These are phyloP conservation scores for Silurus lanzhouensis DNA, from an alignment of 2,797 vertebrate species.

Conservation along the genomic window DNA sequence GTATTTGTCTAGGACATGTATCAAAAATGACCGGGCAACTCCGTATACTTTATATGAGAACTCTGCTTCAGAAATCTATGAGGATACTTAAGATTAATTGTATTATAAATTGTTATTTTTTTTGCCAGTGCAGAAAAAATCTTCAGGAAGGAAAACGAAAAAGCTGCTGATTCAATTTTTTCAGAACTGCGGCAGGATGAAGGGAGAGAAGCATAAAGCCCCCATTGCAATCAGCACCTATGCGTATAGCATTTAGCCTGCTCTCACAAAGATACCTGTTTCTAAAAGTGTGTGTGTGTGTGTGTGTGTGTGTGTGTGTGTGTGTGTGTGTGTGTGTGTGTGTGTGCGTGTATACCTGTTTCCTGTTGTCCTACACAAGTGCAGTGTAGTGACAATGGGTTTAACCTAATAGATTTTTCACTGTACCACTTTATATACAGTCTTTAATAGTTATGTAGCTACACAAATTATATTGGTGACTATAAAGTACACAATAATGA, in stretches of 20 bases:
- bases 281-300: too few relatives aligned
- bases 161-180: not conserved
- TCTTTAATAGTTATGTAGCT: not conserved
- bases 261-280: not conserved
- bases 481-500: not conserved
- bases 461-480: not conserved
- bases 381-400: not conserved
- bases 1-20: not conserved
- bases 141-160: not conserved
- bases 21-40: not conserved
- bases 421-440: not conserved
- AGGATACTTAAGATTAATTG: not conserved
- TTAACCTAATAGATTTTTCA: not conserved
- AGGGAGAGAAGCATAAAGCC: not conserved
- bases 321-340: slow-evolving; percentile 6
- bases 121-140: not conserved
- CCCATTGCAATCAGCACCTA: slow-evolving; percentile 11
- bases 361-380: not conserved
- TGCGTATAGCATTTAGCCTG: not conserved
- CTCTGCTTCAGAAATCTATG: not conserved
- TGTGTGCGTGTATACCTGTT: not conserved
- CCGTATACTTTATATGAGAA: not conserved
- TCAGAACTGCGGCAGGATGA: slow-evolving; percentile 5
- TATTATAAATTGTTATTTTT: not conserved
- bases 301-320: not conserved